Evolutionary conservation across 2,888 invertebrate genomes (phyloP), one percentile per base, ranked within the genome.

Genomic region (Drosophila monieri): DNA sequence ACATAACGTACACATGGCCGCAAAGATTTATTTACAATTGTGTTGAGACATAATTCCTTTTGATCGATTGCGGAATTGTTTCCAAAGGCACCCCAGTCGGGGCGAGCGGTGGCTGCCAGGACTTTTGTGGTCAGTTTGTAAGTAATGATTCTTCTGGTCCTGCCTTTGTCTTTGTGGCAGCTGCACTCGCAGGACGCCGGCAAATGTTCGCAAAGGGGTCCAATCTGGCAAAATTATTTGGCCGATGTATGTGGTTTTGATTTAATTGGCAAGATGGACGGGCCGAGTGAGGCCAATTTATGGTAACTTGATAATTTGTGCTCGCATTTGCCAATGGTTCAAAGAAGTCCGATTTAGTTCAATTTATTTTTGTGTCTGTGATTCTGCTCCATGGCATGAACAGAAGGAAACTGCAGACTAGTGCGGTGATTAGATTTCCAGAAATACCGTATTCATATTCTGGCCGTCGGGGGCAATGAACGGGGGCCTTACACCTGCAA

Each of bases 21-120:
- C 87, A 84, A 86, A 86, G 87, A 86, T 87, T 86, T 84, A 84
- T 86, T 84, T 86, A 84, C 84, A 84, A 84, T 86, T 84, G 84
- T 84, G 87, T 86, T 86, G 87, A 84, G 87, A 86, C 87, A 84
- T 84, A 84, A 86, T 85, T 84, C 84, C 84, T 71, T 73, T 78
- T 84, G 84, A 84, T 84, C 85, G 84, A 86, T 86, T 79, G 85
- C 78, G 67, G 77, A 56, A 23, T 18, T 25, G 35, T 27, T 15
- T 21, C 41, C 57, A 32, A 41, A 47, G 70, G 35, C 46, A n/a
- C 21, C 12, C 18, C 6, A 48, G 49, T 48, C 52, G 18, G 10
- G 15, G 35, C 6, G 0, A 32, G 46, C 23, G 14, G 10, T n/a
- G 47, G 27, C 15, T 41, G 9, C 9, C 15, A 41, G n/a, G 10